Base-by-base conservation (phyloP, 2,113 vertebrate genomes). In the Sinocyclocheilus anophthalmus region DNA sequence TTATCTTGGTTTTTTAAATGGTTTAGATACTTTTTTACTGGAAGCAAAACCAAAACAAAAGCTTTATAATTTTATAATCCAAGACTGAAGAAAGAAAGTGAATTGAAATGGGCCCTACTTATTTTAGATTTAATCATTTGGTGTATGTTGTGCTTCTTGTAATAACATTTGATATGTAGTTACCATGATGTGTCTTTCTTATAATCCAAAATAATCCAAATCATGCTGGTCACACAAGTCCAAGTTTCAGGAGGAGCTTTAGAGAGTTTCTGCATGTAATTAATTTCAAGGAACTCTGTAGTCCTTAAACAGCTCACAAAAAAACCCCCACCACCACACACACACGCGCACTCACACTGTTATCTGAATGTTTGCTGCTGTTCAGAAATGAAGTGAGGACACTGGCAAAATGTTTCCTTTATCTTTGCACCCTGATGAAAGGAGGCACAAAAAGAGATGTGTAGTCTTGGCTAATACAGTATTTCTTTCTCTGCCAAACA, bases 401-500 rank as follows among this genome's bases (percentile, higher is more conserved):
- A 82, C 48, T 83, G 83, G 72, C 78, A 76, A 77, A 88, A 78
- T 45, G 83, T 84, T 80, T 81, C 77, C 79, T 59, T 87, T 89
- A 87, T 87, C 69, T 86, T 59, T 83, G 86, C 86, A 85, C 86
- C 86, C 88, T 89, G 86, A 87, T 89, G 88, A 87, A 83, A 85
- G 59, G 65, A 30, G 69, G 63, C 73, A 87, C 63, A 86, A 83
- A 81, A 65, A 79, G 86, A 89, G 63, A 89, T 87, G 88, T 79
- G 83, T 85, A 77, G 76, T 84, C 33, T 69, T 70, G 59, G 61
- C 48, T 33, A 42, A 53, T 77, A 78, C 63, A 26, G 81, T 75
- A 85, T 87, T 89, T 83, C 79, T 86, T 61, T 78, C 57, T 87
- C 67, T 50, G 42, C 37, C 30, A 83, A 70, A 87, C 83, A 83